Evolutionary conservation across 30 jellyfish, hydroid and myxozoan species (phyloP), one percentile per base, ranked within the genome.

Genomic region (Turritopsis dohrnii): DNA sequence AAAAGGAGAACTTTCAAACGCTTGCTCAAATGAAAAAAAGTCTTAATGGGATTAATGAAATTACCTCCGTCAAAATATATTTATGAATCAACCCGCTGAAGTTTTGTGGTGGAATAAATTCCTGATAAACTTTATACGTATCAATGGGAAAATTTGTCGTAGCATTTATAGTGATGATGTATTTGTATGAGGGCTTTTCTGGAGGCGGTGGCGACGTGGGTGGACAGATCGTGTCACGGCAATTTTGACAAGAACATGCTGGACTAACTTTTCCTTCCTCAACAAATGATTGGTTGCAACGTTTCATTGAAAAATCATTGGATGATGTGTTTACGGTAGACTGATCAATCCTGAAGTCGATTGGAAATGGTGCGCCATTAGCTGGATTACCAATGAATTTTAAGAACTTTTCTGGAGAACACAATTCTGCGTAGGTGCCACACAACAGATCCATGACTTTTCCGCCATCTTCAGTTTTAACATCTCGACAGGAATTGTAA

Each of bases 201-300:
- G 76, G 71, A 22, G 83, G 80, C 23, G 98, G 98, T 71, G 91
- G 91, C 8, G 85, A 16, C 27, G 98, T 96, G 13, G 89, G 90
- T 7, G 92, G n/a, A 1, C 95, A 91, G 80, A 95, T 83, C 9
- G 96, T 80, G 7, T 76, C 84, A 21, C 25, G 31, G 74, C 98
- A 92, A 76, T 87, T 96, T 71, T 92, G 96, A 81, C 98, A 92
- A 74, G 94, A 87, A 79, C 98, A 92, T 4, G 93, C 86, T 60
- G 91, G 80, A 25, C 65, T 30, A 80, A 83, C 84, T 69, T 53
- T 81, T 19, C 90, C 94, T 17, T 77, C 81, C 72, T 92, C 98
- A 74, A 29, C 73, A 73, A 87, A 92, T 18, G 95, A 79, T 74
- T 82, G 95, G 76, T 84, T 88, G 54, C 98, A 92, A 5, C 76